phyloP scores from a whole-genome alignment of 2,888 invertebrate species.

The Phrixothrix hirtus region DNA sequence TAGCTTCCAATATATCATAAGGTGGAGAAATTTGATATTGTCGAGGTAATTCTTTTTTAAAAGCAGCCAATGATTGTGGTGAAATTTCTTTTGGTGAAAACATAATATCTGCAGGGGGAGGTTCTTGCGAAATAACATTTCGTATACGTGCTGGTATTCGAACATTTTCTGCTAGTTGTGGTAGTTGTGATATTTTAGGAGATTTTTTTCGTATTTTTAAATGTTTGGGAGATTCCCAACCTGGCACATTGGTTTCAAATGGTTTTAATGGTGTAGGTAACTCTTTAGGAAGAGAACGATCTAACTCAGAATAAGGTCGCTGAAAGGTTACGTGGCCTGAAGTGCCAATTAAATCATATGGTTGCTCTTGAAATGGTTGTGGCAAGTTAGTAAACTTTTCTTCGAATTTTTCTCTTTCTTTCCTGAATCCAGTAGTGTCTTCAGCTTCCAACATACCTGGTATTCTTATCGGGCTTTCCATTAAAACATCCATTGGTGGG shows the following conservation, averaged over 20 bases:
- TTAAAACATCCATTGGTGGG: background rate
- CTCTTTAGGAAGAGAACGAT: background rate
- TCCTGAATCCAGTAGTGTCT: background rate
- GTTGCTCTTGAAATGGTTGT: background rate
- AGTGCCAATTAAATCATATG: slow-evolving; percentile 9
- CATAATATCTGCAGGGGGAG: background rate
- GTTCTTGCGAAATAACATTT: background rate
- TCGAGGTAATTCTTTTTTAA: background rate
- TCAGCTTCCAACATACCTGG: slow-evolving; percentile 1
- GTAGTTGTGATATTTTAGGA: background rate
- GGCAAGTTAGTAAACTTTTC: background rate
- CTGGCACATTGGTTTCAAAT: background rate
- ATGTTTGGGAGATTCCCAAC: slow-evolving; percentile 2
- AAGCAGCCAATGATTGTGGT: background rate
- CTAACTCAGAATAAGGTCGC: background rate
- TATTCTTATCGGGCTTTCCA: slow-evolving; percentile 10
- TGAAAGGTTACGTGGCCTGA: background rate
- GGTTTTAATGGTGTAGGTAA: slow-evolving; percentile 2
- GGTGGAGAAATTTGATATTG: background rate
- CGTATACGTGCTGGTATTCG: background rate
- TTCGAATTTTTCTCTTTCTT: background rate
- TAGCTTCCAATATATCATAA: background rate
- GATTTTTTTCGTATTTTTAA: background rate
- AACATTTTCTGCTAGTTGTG: background rate
- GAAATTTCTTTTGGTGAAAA: slow-evolving; percentile 2